A percentile compares a stretch with the other conserved stretches of the same genome.
Conservation (phyloP, 2,888 invertebrate species). For the Halictus ligatus region DNA sequence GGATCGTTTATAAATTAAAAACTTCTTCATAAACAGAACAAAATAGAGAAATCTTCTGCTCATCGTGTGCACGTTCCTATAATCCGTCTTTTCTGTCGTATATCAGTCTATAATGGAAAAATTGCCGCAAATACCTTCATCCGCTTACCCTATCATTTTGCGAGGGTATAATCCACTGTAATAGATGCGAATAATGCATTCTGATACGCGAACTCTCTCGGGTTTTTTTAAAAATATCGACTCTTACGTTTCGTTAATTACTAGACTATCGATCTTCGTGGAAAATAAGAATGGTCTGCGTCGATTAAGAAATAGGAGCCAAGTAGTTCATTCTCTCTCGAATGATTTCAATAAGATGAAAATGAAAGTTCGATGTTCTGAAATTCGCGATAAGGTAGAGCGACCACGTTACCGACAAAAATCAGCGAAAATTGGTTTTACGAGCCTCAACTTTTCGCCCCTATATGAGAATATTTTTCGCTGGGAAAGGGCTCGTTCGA, state of each 20-base stretch:
- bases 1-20: background rate
- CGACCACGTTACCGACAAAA: too few species aligned
- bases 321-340: too few species aligned
- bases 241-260: slow-evolving; percentile 27
- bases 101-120: slow-evolving; percentile 47
- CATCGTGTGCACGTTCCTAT: background rate
- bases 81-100: slow-evolving; percentile 15
- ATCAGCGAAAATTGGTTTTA: too few species aligned
- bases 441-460: too few species aligned
- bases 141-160: slow-evolving; percentile 28
- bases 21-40: background rate
- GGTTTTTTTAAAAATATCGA: slow-evolving; percentile 36
- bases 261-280: background rate
- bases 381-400: too few species aligned
- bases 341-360: too few species aligned
- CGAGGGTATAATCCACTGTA: slow-evolving; percentile 40
- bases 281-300: background rate
- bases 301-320: too few species aligned
- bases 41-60: background rate
- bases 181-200: slow-evolving; percentile 51
- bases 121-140: slow-evolving; percentile 43
- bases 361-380: too few species aligned
- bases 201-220: slow-evolving; percentile 23
- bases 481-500: too few species aligned
- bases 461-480: too few species aligned